These are phyloP conservation scores for Gymnothorax reevesii DNA, from an alignment of 2,797 vertebrate species.

Conservation along the genomic window DNA sequence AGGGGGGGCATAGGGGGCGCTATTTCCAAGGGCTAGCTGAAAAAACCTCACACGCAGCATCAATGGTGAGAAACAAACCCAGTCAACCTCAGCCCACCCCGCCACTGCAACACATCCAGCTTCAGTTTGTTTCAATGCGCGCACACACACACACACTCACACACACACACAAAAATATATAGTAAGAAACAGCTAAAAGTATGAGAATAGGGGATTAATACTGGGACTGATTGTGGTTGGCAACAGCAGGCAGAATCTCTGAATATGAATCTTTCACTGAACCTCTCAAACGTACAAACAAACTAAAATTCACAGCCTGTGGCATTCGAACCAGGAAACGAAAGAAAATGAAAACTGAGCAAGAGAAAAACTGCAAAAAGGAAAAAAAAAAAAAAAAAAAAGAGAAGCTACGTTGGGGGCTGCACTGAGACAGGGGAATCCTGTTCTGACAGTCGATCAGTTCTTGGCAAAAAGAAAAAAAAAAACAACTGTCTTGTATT, in stretches of 20 bases:
- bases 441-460: constrained; percentile 70
- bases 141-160: constrained; percentile 44
- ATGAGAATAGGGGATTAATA: constrained; percentile 93
- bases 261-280: constrained; percentile 59
- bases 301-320: constrained; percentile 90
- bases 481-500: constrained; percentile 21
- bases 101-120: constrained; percentile 68
- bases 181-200: constrained; percentile 68
- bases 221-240: constrained; percentile 93
- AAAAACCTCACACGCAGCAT: constrained; percentile 81
- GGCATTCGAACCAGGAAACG: constrained; percentile 73
- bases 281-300: constrained; percentile 78
- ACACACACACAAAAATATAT: constrained; percentile 48
- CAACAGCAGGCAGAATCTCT: constrained; percentile 79
- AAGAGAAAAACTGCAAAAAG: constrained; percentile 26
- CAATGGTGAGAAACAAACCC: constrained; percentile 80
- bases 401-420: background rate
- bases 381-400: background rate
- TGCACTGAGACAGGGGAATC: constrained; percentile 73
- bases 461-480: constrained; percentile 42
- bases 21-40: constrained; percentile 77
- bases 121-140: constrained; percentile 50
- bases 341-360: constrained; percentile 59
- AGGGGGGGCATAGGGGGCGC: constrained; percentile 60
- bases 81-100: constrained; percentile 81